Conservation (phyloP, 2,888 invertebrate species). For the Aporophyla nigra region DNA sequence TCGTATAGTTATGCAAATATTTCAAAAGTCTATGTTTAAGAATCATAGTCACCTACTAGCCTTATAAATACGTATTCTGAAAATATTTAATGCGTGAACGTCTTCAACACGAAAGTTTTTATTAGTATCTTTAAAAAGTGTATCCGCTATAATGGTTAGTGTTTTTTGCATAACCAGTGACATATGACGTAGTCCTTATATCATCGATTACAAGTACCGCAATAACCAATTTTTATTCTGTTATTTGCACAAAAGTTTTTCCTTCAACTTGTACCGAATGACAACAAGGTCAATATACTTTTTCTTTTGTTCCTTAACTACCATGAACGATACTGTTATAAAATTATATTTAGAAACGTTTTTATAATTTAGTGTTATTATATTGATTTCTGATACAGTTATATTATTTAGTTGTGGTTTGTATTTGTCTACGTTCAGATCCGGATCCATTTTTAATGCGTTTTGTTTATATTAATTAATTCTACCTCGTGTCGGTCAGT, state of each 20-base stretch:
- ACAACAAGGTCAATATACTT: constrained; percentile 44
- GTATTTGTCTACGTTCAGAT: constrained; percentile 24
- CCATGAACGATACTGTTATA: constrained; percentile 46
- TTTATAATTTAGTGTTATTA: constrained; percentile 47
- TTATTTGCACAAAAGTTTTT: constrained; percentile 8
- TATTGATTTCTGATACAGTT: constrained; percentile 51
- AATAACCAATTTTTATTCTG: constrained; percentile 15
- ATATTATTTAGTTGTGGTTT: constrained; percentile 28
- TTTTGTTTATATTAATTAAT: constrained; percentile 46
- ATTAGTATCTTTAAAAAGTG: not conserved
- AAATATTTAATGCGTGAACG: not conserved
- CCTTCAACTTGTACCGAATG: not conserved
- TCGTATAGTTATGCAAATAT: too few species aligned
- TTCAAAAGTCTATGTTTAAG: not conserved
- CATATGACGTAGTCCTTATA: constrained; percentile 13
- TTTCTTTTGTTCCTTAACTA: constrained; percentile 43
- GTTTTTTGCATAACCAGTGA: constrained; percentile 26
- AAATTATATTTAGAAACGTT: constrained; percentile 48
- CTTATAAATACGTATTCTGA: not conserved
- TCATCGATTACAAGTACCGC: constrained; percentile 22
- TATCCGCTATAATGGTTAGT: not conserved
- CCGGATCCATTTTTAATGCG: constrained; percentile 45
- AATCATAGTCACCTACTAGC: not conserved
- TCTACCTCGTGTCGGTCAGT: constrained; percentile 36
- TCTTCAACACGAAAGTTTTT: constrained; percentile 1